These are phyloP conservation scores for Astropecten irregularis DNA, from an alignment of 53 echinoderm and acorn worm species.

Conservation along the genomic window DNA sequence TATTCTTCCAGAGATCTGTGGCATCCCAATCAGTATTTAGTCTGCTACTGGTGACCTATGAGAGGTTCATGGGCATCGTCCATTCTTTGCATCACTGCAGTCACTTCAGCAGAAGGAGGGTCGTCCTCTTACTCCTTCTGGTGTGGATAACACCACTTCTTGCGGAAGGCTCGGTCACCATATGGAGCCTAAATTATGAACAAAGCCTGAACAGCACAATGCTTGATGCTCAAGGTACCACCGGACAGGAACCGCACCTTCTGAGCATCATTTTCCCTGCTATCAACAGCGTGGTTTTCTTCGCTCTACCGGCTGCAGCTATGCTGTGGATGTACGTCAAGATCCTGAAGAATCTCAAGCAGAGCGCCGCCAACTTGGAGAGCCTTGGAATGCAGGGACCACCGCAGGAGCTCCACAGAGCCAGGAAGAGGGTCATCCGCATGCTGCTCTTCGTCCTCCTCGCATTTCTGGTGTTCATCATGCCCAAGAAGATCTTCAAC, in stretches of 20 bases:
- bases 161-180: background rate
- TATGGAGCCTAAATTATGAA: background rate
- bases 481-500: background rate
- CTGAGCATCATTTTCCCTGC: background rate
- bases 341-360: conserved; percentile 24
- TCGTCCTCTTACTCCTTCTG: background rate
- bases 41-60: conserved; percentile 5
- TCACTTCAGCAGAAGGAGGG: background rate
- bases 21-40: background rate
- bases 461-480: conserved; percentile 10
- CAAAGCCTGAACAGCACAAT: background rate
- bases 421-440: conserved; percentile 25
- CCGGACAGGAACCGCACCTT: background rate
- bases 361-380: conserved; percentile 1
- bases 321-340: conserved; percentile 18
- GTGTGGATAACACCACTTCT: background rate
- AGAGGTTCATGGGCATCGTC: conserved; percentile 4
- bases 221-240: background rate
- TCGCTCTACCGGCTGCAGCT: background rate
- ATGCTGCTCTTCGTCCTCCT: background rate
- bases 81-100: background rate
- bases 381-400: background rate
- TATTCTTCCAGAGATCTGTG: background rate
- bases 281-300: background rate
- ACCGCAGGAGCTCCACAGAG: background rate